Conservation (phyloP, 2,888 invertebrate genomes). For the Panopea generosa region DNA sequence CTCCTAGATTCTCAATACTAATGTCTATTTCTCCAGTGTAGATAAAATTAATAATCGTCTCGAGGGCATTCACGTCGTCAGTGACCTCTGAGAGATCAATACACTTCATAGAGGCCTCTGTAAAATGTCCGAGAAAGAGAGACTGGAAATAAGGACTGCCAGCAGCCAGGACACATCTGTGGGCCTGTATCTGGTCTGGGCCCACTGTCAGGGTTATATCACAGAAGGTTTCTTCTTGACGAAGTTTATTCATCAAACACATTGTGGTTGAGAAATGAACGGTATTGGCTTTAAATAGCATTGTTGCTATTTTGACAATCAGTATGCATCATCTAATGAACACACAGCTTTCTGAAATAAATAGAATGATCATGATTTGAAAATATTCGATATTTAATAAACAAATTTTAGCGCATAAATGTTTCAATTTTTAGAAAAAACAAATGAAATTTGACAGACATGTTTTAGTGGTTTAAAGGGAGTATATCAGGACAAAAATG, state of each 20-base stretch:
- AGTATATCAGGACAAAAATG: no score
- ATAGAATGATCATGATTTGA: no score
- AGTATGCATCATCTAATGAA: no score
- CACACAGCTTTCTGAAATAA: no score
- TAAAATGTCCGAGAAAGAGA: conserved; percentile 53
- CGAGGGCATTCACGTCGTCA: conserved; percentile 34
- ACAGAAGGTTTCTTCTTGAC: conserved; percentile 55
- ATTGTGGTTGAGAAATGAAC: conserved; percentile 37
- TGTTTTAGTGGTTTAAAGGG: no score
- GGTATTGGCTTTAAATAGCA: conserved; percentile 45
- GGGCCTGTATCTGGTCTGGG: conserved; percentile 41
- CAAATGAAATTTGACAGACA: no score
- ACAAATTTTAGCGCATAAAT: no score
- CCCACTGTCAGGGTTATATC: conserved; percentile 52
- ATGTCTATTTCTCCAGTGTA: conserved; percentile 57
- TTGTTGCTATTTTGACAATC: not conserved
- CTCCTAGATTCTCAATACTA: conserved; percentile 39
- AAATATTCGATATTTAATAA: no score
- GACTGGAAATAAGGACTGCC: conserved; percentile 58
- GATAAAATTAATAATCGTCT: conserved; percentile 50
- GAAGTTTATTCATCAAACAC: conserved; percentile 35
- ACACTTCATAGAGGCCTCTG: conserved; percentile 48
- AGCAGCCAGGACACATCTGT: conserved; percentile 50
- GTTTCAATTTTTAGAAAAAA: no score
- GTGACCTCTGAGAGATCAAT: conserved; percentile 51